Evolutionary conservation across 2,888 invertebrate genomes (phyloP).

Genomic region (Eristalinus aeneus): DNA sequence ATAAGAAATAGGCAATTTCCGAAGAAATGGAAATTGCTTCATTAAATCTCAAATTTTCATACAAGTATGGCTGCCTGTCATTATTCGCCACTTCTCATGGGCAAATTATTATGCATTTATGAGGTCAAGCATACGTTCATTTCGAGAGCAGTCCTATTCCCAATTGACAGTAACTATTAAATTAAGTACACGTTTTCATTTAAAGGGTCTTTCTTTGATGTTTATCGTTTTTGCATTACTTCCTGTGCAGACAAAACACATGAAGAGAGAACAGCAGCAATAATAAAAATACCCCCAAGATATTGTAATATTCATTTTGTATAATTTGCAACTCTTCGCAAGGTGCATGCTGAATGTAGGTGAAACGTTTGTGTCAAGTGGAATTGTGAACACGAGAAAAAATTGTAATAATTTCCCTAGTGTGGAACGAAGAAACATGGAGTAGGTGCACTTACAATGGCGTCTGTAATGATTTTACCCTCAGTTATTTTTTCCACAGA

Average conservation of each 20-base stretch:
- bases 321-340: constrained; percentile 63
- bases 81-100: constrained; percentile 16
- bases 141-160: constrained; percentile 39
- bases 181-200: constrained; percentile 61
- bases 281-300: constrained; percentile 28
- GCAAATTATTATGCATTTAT: constrained; percentile 59
- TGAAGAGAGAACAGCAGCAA: constrained; percentile 3
- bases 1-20: not conserved
- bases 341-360: constrained; percentile 52
- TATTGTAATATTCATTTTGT: constrained; percentile 67
- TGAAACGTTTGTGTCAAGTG: constrained; percentile 70
- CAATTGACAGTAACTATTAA: constrained; percentile 66
- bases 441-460: constrained; percentile 65
- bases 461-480: constrained; percentile 64
- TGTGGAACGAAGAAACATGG: constrained; percentile 34
- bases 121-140: constrained; percentile 56
- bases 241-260: constrained; percentile 48
- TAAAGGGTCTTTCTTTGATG: constrained; percentile 54
- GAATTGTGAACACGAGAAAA: constrained; percentile 64
- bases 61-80: not conserved
- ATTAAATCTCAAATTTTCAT: constrained; percentile 14
- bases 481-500: constrained; percentile 62
- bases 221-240: constrained; percentile 50
- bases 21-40: constrained; percentile 36
- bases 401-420: constrained; percentile 60